Conservation (phyloP, 2,797 vertebrate genomes). For the Clamator glandarius region DNA sequence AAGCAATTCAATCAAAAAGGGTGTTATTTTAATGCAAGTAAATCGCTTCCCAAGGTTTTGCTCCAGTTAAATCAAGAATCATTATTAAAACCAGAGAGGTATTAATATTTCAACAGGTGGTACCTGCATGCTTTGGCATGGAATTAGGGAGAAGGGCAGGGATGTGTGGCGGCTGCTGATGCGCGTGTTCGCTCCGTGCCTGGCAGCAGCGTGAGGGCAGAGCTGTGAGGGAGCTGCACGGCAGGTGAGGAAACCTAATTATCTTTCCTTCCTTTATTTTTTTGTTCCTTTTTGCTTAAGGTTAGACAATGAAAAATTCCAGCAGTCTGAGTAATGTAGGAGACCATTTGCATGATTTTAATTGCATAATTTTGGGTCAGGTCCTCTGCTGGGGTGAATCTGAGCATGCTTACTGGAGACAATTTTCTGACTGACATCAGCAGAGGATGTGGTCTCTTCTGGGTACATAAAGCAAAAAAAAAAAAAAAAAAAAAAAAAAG, state of each 20-base stretch:
- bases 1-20: not conserved
- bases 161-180: not conserved
- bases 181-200: not conserved
- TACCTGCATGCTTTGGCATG: not conserved
- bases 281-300: not conserved
- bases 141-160: not conserved
- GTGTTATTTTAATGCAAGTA: not conserved
- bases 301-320: slow-evolving; percentile 16
- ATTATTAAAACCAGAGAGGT: not conserved
- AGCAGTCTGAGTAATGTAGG: not conserved
- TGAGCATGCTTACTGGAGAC: not conserved
- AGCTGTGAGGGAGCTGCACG: not conserved
- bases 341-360: slow-evolving; percentile 31
- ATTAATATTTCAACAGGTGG: not conserved
- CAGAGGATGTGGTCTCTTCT: not conserved
- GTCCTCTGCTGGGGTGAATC: not conserved
- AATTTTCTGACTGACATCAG: not conserved
- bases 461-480: not conserved
- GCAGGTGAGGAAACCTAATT: slow-evolving; percentile 26
- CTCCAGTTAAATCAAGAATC: slow-evolving; percentile 18
- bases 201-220: not conserved
- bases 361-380: not conserved
- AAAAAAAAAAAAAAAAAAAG: not conserved
- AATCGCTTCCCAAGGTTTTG: not conserved
- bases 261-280: not conserved